Base-by-base conservation (phyloP, 2,797 vertebrate genomes). In the Mus spretus region DNA sequence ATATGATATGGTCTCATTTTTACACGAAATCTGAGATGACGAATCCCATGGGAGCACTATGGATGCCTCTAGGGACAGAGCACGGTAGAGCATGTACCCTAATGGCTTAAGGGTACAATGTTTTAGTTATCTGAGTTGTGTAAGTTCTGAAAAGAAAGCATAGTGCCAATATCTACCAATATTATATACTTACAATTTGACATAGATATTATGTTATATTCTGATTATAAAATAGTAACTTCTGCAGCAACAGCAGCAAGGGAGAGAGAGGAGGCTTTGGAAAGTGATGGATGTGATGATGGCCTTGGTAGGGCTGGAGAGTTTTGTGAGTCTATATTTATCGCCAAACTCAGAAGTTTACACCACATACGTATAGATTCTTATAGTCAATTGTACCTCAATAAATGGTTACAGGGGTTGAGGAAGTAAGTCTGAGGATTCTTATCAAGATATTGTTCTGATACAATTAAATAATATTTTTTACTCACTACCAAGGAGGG, bases 401-500 rank as follows among this genome's bases (percentile, higher is more conserved):
- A 50, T n/a, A 72, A 89, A 19, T 85, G 24, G 31, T 40, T 85
- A 59, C 80, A 79, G 74, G 17, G 34, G 10, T 57, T 86, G 44
- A 86, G 13, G 88, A 61, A 65, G 15, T 59, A 89, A 78, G 44
- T 79, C 13, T 84, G 59, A 72, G 59, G 72, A 88, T 40, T 79
- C 81, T 87, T 50, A 84, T 34, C 89, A 89, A 94, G 83, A 85
- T 78, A n/a, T 59, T 40, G 79, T 91, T 91, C 57, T 79, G 55
- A 19, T 63, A 55, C 12, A 26, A 59, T 94, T 88, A 57, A 53
- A 84, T 40, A 78, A 67, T 80, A 92, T 70, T 84, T 92, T 77
- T 78, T 44, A 44, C 61, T 63, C 50, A 84, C 37, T 79, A n/a
- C 59, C 72, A 81, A 57, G 81, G 59, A 11, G 85, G 57, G n/a